These are phyloP conservation scores for Coenobita brevimanus DNA, from an alignment of 1,140 invertebrate species.

Conservation along the genomic window DNA sequence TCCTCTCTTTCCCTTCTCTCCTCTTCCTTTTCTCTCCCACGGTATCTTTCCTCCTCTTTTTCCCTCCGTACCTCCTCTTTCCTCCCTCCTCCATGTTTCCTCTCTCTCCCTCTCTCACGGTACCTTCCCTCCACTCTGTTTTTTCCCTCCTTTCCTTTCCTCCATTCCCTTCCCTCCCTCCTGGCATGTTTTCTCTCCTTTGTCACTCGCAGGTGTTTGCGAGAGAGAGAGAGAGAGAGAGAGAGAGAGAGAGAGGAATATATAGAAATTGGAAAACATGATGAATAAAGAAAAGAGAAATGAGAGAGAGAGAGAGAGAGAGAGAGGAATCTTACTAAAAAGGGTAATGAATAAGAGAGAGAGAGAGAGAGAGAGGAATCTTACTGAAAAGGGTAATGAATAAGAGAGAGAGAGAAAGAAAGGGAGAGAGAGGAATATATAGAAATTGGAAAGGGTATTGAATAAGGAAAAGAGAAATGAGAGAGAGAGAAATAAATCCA, in stretches of 20 bases:
- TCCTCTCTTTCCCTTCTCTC: conserved; percentile 17
- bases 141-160: too few relatives aligned
- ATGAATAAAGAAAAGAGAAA: too few relatives aligned
- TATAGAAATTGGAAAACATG: too few relatives aligned
- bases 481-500: not conserved
- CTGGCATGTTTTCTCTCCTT: too few relatives aligned
- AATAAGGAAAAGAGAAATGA: not conserved
- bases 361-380: not conserved
- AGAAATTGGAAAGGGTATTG: not conserved
- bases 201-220: too few relatives aligned
- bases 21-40: not conserved
- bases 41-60: conserved; percentile 19
- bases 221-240: not conserved
- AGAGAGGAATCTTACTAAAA: not conserved
- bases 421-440: not conserved
- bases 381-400: not conserved
- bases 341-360: not conserved
- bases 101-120: conserved; percentile 1
- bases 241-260: not conserved
- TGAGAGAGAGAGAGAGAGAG: too few relatives aligned
- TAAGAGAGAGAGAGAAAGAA: not conserved
- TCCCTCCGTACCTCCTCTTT: not conserved
- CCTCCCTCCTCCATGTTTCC: conserved; percentile 13
- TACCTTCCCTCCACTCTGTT: too few relatives aligned
- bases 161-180: not conserved